Base-by-base conservation (phyloP, 2,113 vertebrate genomes). In the Setophaga kirtlandii region DNA sequence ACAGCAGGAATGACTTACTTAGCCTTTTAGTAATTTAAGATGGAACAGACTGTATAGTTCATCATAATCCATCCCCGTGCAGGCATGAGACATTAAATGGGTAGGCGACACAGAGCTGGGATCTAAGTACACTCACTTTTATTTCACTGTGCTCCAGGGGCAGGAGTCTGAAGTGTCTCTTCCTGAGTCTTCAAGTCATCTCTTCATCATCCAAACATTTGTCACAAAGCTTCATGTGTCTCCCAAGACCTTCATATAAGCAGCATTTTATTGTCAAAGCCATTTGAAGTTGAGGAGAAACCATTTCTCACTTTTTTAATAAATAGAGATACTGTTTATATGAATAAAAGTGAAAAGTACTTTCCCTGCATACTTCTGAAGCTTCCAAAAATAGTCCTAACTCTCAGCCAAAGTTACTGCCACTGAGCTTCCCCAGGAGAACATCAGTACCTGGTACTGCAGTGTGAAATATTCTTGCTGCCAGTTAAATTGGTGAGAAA, bases 231-330 rank as follows among this genome's bases (percentile, higher is more conserved):
- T 96, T 96, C 93, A 95, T 96, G 89, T 80, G 94, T 94, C 95
- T 94, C 92, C 67, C 56, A 90, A 97, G 97, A 96, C 93, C 83
- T 90, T 92, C 74, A 76, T 94, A 90, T 90, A 96, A 94, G 85
- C 64, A 87, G 65, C 92, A 88, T 84, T 94, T 94, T 92, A 97
- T 96, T 97, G 96, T 93, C 86, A 92, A 95, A 94, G 59, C 94
- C 82, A 97, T 94, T 89, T 94, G 89, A 94, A 94, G 92, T 89
- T 77, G 94, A 91, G 77, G 85, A 94, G 65, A 95, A 95, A 65
- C 44, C 50, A 87, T 96, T 94, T 94, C 90, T 93, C 93, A 90
- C 79, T 97, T 97, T 97, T 97, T 96, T 83, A 96, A 97, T 96
- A 96, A 93, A 94, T 91, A 97, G 93, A 46, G 84, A 88, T 96